A percentile compares a stretch with the other conserved stretches of the same genome.
phyloP scores from a whole-genome alignment of 2,888 invertebrate genomes.

The Trachelus troglodyta region DNA sequence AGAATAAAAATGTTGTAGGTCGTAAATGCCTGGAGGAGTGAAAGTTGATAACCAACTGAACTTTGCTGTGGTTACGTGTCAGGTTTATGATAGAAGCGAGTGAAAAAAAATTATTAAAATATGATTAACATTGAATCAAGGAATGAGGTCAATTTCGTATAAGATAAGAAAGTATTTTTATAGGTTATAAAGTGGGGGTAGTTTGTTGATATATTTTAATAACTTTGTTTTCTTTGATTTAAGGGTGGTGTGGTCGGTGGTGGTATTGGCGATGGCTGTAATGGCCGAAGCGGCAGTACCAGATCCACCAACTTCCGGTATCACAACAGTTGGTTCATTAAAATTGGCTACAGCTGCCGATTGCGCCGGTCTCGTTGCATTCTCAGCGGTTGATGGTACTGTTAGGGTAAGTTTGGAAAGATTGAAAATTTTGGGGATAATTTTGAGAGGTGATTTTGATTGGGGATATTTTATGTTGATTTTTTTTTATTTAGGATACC shows the following conservation, averaged over 20 bases:
- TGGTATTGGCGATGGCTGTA: slow-evolving; percentile 46
- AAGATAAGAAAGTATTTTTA: no score
- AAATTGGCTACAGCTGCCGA: slow-evolving; percentile 65
- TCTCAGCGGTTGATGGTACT: slow-evolving; percentile 56
- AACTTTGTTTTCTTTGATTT: not conserved
- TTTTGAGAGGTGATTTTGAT: not conserved
- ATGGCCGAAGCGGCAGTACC: slow-evolving; percentile 51
- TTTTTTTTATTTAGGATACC: slow-evolving; percentile 36
- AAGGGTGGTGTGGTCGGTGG: slow-evolving; percentile 60
- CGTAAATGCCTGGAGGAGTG: slow-evolving; percentile 48
- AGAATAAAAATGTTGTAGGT: not conserved
- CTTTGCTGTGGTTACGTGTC: slow-evolving; percentile 34
- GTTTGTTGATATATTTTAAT: slow-evolving; percentile 7
- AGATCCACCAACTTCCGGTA: slow-evolving; percentile 53
- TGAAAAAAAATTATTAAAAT: not conserved
- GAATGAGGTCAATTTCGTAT: not conserved
- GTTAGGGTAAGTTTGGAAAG: slow-evolving; percentile 39
- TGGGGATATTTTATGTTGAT: not conserved
- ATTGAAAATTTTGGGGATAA: not conserved
- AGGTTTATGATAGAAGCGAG: not conserved
- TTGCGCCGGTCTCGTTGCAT: slow-evolving; percentile 64
- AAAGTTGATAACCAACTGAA: slow-evolving; percentile 50
- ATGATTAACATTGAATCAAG: not conserved
- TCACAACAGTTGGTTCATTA: slow-evolving; percentile 61
- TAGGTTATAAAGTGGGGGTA: no score